A percentile compares a stretch with the other conserved stretches of the same genome.
Conservation (phyloP, 1,140 invertebrate genomes). For the Galleria mellonella region DNA sequence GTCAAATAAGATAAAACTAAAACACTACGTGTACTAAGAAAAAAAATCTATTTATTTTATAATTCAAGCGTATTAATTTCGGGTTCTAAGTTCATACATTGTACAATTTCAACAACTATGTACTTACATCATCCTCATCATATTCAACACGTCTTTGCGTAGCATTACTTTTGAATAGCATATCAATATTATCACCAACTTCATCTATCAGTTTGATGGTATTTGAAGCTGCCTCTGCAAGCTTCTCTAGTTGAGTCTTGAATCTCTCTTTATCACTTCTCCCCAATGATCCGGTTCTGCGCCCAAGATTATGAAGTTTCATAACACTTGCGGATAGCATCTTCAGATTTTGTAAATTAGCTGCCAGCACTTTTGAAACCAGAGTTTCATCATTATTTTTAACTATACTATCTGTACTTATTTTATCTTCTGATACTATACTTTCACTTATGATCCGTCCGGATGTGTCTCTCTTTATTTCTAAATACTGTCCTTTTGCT, state of each 20-base stretch:
- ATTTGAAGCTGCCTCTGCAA: constrained; percentile 52
- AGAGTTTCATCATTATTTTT: constrained; percentile 53
- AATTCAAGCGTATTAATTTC: too few relatives aligned
- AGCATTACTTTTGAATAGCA: constrained; percentile 45
- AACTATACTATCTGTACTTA: constrained; percentile 50
- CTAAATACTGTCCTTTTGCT: constrained; percentile 77
- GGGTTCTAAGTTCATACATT: too few relatives aligned
- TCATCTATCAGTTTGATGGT: constrained; percentile 55
- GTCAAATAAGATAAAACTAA: too few relatives aligned
- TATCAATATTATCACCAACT: constrained; percentile 48
- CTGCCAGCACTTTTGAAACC: constrained; percentile 39
- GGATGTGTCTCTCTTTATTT: constrained; percentile 73
- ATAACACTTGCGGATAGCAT: constrained; percentile 34
- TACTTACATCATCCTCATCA: constrained; percentile 59
- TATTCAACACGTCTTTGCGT: constrained; percentile 34
- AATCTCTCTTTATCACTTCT: constrained; percentile 38
- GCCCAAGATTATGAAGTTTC: constrained; percentile 45
- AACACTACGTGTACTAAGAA: too few relatives aligned
- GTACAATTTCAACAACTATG: not conserved
- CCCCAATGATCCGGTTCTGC: constrained; percentile 36
- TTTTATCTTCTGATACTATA: constrained; percentile 56
- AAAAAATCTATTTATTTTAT: too few relatives aligned
- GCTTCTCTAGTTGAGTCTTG: constrained; percentile 34
- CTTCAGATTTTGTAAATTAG: constrained; percentile 42
- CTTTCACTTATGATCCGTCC: constrained; percentile 72